Base-by-base conservation (phyloP, 2,888 invertebrate genomes). In the Flabesymbios commensalis region DNA sequence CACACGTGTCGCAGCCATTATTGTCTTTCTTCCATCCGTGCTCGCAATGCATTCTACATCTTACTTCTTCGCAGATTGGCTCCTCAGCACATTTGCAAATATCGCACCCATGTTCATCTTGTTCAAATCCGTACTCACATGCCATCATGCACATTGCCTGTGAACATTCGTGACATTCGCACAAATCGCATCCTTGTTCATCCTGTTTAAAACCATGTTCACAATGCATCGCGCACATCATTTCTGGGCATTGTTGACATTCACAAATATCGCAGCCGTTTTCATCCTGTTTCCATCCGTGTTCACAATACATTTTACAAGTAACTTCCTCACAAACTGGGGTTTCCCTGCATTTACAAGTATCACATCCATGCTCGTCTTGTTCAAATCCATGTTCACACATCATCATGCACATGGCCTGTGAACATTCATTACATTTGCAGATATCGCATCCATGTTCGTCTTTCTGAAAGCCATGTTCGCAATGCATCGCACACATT, bases 131-230 rank as follows among this genome's bases (percentile, higher is more conserved):
- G 55, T 59, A 32, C 48, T 63, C 59, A 39, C 63, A 63, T 22
- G 7, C 48, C 57, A 49, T 59, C n/a, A 24, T 22, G 43, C 42
- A 42, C n/a, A 4, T 4, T 5, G 24, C 41, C 17, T 33, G 58
- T 17, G 5, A 1, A n/a, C 26, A 22, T 55, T 58, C 31, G 4
- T 10, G 31, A 39, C 63, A 63, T 17, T 31, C 22, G 32, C 63
- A 63, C 10, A 59, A 36, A 29, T 59, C 59, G 36, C 63, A 63
- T 26, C 63, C 63, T 39, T 54, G 53, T 2, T 22, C 63, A 32
- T 59, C 63, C 32, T 53, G 32, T 31, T 63, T 24, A 32, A 53
- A 59, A 2, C 63, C 63, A 48, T 59, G n/a, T 54, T 63, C 59
- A 55, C 63, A 63, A 41, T 53, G 24, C 61, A 57, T 57, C 19